Evolutionary conservation across 2,888 invertebrate species (phyloP).

Genomic region (Drepana falcataria): DNA sequence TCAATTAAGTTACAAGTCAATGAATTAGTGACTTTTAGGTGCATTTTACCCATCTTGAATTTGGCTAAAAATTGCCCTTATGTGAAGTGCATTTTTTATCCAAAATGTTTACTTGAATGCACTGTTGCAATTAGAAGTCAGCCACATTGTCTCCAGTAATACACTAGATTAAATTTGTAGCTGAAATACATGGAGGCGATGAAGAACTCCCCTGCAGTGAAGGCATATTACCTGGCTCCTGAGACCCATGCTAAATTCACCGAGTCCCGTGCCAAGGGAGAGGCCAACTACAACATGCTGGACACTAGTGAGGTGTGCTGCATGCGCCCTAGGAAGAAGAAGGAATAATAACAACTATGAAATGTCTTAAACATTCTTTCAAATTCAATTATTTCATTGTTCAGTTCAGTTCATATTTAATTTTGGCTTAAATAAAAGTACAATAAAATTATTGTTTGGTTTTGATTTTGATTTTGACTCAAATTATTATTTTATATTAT

Average conservation of each 20-base stretch:
- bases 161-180: conserved; percentile 25
- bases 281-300: conserved; percentile 83
- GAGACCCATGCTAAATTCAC: conserved; percentile 86
- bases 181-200: conserved; percentile 82
- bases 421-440: conserved; percentile 9
- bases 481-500: too few species aligned
- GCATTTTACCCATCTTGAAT: too few species aligned
- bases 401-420: too few species aligned
- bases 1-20: too few species aligned
- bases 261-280: conserved; percentile 81
- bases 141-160: too few species aligned
- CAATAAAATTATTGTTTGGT: conserved; percentile 3
- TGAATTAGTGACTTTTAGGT: too few species aligned
- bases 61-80: too few species aligned
- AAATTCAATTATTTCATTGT: background rate
- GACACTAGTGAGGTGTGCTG: conserved; percentile 66
- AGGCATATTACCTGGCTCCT: conserved; percentile 80
- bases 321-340: conserved; percentile 73
- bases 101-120: too few species aligned
- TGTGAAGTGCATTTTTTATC: too few species aligned
- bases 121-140: too few species aligned
- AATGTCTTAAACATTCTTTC: background rate
- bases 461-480: background rate
- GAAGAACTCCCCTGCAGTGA: conserved; percentile 84
- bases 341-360: conserved; percentile 38